These are phyloP conservation scores for Perizoma affinitatum DNA, from an alignment of 2,888 invertebrate genomes.

Conservation along the genomic window DNA sequence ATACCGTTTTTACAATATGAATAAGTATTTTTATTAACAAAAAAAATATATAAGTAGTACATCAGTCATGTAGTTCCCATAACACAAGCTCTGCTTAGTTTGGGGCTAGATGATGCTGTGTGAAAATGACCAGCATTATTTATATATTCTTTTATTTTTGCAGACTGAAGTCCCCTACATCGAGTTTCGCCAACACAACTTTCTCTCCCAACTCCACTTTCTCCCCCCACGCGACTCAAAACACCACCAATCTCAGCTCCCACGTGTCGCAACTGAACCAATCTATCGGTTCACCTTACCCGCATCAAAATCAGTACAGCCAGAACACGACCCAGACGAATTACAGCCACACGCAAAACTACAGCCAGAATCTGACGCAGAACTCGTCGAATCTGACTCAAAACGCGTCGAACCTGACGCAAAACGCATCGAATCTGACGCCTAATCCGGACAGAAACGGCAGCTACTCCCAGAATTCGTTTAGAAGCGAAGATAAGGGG, in stretches of 20 bases:
- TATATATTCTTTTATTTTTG: slow-evolving; percentile 26
- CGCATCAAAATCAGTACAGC: slow-evolving; percentile 36
- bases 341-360: slow-evolving; percentile 24
- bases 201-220: slow-evolving; percentile 76
- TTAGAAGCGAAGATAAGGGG: slow-evolving; percentile 57
- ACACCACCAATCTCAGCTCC: slow-evolving; percentile 54
- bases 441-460: slow-evolving; percentile 44
- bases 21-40: too few species aligned
- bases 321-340: slow-evolving; percentile 34
- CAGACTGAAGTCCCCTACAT: slow-evolving; percentile 71
- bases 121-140: too few species aligned
- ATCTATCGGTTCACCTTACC: slow-evolving; percentile 53
- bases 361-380: slow-evolving; percentile 19
- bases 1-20: too few species aligned
- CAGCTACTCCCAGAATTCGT: slow-evolving; percentile 47
- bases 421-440: slow-evolving; percentile 19
- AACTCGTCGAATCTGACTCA: slow-evolving; percentile 20
- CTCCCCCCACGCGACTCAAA: slow-evolving; percentile 51
- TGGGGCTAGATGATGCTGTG: too few species aligned
- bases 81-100: too few species aligned
- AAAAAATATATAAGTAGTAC: too few species aligned
- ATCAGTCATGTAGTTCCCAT: too few species aligned
- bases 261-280: slow-evolving; percentile 64
- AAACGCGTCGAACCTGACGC: slow-evolving; percentile 24
- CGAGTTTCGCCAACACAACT: slow-evolving; percentile 75